Evolutionary conservation across 1,140 invertebrate species (phyloP).

Genomic region (Drosophila sproati): DNA sequence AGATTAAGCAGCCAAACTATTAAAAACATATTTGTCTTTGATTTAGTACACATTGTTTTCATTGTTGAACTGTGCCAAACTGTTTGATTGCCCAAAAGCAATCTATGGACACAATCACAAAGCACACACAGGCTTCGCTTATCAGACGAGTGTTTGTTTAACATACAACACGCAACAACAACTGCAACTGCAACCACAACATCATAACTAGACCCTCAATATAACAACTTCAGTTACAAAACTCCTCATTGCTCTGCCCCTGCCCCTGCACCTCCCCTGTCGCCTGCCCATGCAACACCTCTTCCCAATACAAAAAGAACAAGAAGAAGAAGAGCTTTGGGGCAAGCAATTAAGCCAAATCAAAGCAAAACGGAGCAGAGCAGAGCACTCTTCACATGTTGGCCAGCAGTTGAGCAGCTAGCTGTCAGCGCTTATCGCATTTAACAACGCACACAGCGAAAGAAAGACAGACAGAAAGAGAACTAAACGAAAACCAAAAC

Average conservation of each 20-base stretch:
- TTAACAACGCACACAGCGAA: conserved; percentile 41
- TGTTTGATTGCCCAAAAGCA: no score
- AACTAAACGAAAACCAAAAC: conserved; percentile 5
- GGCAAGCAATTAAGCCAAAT: conserved; percentile 11
- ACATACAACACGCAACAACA: no score
- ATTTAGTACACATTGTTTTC: no score
- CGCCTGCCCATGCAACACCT: conserved; percentile 5
- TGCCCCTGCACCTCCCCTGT: background rate
- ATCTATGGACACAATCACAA: no score
- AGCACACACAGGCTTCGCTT: no score
- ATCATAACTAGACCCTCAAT: conserved; percentile 1
- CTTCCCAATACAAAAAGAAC: background rate
- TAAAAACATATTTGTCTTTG: no score
- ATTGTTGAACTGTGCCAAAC: no score
- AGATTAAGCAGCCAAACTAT: no score
- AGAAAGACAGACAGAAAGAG: conserved; percentile 23
- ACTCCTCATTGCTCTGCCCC: conserved; percentile 3
- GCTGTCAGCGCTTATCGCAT: conserved; percentile 18
- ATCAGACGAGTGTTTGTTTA: no score
- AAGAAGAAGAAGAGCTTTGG: conserved; percentile 4
- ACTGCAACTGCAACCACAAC: no score
- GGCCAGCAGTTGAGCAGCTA: background rate
- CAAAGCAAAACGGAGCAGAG: conserved; percentile 15
- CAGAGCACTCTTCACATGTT: conserved; percentile 2
- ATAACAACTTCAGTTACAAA: conserved; percentile 4